Percentiles rank a stretch among this genome's conserved stretches.
phyloP scores from a whole-genome alignment of 92 coral and sea anemone species.

The Pocillopora meandrina region DNA sequence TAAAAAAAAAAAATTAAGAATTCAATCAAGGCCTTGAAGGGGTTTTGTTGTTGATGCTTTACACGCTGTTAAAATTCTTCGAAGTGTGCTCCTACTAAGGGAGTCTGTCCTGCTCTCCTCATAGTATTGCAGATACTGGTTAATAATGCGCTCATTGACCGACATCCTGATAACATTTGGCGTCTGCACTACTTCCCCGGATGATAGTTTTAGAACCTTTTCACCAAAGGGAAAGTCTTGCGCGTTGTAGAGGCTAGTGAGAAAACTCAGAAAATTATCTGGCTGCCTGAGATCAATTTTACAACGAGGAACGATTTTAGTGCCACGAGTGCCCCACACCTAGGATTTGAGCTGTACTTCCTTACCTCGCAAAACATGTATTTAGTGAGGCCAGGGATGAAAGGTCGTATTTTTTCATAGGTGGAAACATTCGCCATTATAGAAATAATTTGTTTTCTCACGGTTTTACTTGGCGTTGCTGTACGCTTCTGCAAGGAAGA shows the following conservation, averaged over 20 bases:
- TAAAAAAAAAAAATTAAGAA: too few relatives aligned
- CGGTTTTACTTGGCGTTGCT: slow-evolving; percentile 45
- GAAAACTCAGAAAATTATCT: neutral
- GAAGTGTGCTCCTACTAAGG: slow-evolving; percentile 47
- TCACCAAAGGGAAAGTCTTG: slow-evolving; percentile 53
- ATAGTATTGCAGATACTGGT: slow-evolving; percentile 53
- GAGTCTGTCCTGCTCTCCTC: slow-evolving; percentile 33
- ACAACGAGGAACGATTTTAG: too few relatives aligned
- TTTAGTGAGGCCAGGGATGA: too few relatives aligned
- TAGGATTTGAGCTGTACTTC: too few relatives aligned
- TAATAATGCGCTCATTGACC: slow-evolving; percentile 47
- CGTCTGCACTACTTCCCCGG: slow-evolving; percentile 42
- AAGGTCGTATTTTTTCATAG: too few relatives aligned
- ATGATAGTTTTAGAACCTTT: slow-evolving; percentile 27
- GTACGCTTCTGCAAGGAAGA: slow-evolving; percentile 47
- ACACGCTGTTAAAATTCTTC: slow-evolving; percentile 52
- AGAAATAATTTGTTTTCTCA: slow-evolving; percentile 2
- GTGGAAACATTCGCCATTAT: too few relatives aligned
- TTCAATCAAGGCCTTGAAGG: slow-evolving; percentile 60
- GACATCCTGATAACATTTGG: slow-evolving; percentile 64
- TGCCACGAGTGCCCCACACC: too few relatives aligned
- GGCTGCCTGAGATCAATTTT: too few relatives aligned
- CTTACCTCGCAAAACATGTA: too few relatives aligned
- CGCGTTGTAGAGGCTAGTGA: slow-evolving; percentile 9
- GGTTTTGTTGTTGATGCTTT: slow-evolving; percentile 58